phyloP scores from a whole-genome alignment of 2,888 invertebrate species.

The Tinea trinotella region DNA sequence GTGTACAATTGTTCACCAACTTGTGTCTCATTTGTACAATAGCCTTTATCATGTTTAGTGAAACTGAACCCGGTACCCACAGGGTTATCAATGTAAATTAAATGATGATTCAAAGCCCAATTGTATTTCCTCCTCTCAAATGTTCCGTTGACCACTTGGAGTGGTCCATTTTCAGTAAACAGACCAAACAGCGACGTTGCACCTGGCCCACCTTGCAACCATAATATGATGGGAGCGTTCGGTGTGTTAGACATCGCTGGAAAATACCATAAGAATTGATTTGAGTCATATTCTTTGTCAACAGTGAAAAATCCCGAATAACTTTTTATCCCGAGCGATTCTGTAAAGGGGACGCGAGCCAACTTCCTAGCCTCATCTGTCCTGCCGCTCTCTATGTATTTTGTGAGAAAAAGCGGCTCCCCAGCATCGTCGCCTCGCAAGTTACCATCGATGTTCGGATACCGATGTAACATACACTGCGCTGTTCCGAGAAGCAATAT shows the following conservation, averaged over 20 bases:
- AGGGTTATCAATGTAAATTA: constrained; percentile 94
- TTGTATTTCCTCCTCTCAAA: constrained; percentile 78
- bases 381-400: constrained; percentile 79
- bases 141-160: constrained; percentile 41
- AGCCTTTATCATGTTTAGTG: constrained; percentile 82
- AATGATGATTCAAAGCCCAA: constrained; percentile 84
- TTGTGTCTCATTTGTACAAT: constrained; percentile 82
- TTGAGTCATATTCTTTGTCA: constrained; percentile 81
- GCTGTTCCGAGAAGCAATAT: constrained; percentile 30
- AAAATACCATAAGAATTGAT: constrained; percentile 94
- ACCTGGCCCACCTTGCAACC: constrained; percentile 91
- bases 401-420: constrained; percentile 82
- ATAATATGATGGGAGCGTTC: constrained; percentile 81
- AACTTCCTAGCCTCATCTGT: constrained; percentile 75
- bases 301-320: constrained; percentile 90
- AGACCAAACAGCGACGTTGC: constrained; percentile 85
- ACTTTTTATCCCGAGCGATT: constrained; percentile 74
- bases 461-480: constrained; percentile 36
- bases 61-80: constrained; percentile 95
- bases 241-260: constrained; percentile 75
- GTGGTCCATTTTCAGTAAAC: constrained; percentile 88
- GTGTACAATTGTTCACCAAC: constrained; percentile 86
- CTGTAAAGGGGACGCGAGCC: constrained; percentile 72
- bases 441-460: constrained; percentile 44
- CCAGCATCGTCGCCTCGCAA: constrained; percentile 51